Evolutionary conservation across 2,113 vertebrate species (phyloP).

Genomic region (Microtus montanus): DNA sequence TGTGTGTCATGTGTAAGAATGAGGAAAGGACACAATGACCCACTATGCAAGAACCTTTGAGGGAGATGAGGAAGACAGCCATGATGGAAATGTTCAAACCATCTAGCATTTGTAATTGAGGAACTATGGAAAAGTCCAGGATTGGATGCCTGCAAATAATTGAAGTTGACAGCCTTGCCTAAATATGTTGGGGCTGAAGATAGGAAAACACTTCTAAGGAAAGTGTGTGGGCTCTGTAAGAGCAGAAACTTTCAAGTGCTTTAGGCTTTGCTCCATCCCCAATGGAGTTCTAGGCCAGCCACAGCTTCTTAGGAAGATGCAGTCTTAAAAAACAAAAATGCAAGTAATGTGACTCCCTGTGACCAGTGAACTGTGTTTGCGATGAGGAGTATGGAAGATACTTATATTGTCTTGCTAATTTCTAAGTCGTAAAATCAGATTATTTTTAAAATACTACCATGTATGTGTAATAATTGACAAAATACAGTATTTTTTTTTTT

Average conservation of each 20-base stretch:
- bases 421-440: neutral
- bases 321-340: neutral
- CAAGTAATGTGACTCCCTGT: neutral
- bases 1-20: neutral
- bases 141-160: fast-evolving
- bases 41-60: neutral
- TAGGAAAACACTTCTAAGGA: neutral
- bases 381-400: neutral
- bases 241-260: neutral
- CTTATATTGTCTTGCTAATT: neutral
- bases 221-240: neutral
- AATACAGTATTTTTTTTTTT: neutral
- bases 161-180: neutral
- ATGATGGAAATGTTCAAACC: neutral
- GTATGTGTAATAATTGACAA: neutral
- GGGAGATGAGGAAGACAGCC: neutral
- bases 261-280: neutral
- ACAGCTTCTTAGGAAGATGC: neutral
- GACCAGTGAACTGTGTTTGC: neutral
- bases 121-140: too few species aligned
- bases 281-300: neutral
- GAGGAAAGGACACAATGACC: neutral
- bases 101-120: neutral
- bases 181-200: neutral
- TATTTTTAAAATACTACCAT: neutral